Conservation (phyloP, 2,888 invertebrate species). For the Blera fallax region DNA sequence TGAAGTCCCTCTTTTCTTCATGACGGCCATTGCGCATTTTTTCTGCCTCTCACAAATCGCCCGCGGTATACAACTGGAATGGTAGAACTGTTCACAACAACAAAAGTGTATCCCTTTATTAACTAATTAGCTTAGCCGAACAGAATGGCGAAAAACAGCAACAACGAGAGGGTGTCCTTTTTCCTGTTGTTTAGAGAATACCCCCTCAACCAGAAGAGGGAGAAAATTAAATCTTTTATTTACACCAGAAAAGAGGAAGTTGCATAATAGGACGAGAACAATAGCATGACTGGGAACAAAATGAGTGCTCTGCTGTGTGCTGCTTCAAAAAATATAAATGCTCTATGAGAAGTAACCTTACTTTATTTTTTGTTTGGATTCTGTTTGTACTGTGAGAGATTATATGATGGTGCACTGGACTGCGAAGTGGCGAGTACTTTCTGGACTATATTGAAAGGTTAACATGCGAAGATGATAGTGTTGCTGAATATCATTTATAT, state of each 20-base stretch:
- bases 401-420: not conserved
- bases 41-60: not conserved
- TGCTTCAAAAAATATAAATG: not conserved
- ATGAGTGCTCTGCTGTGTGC: not conserved
- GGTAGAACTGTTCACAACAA: not conserved
- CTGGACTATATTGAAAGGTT: not conserved
- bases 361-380: constrained; percentile 24
- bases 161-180: constrained; percentile 15
- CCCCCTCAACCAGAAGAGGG: constrained; percentile 6
- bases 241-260: constrained; percentile 4
- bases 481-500: constrained; percentile 29
- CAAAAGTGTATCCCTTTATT: constrained; percentile 44
- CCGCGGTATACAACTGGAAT: not conserved
- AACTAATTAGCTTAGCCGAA: constrained; percentile 52
- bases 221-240: constrained; percentile 54
- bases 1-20: constrained; percentile 1
- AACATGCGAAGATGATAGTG: not conserved
- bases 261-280: constrained; percentile 26
- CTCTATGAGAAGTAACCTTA: constrained; percentile 7
- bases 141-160: not conserved
- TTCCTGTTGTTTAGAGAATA: constrained; percentile 33
- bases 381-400: not conserved
- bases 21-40: constrained; percentile 16
- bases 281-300: not conserved
- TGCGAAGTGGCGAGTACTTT: not conserved